Percentiles rank a stretch among this genome's conserved stretches.
These are phyloP conservation scores for Tiliacea aurago DNA, from an alignment of 2,888 invertebrate genomes.

Conservation along the genomic window DNA sequence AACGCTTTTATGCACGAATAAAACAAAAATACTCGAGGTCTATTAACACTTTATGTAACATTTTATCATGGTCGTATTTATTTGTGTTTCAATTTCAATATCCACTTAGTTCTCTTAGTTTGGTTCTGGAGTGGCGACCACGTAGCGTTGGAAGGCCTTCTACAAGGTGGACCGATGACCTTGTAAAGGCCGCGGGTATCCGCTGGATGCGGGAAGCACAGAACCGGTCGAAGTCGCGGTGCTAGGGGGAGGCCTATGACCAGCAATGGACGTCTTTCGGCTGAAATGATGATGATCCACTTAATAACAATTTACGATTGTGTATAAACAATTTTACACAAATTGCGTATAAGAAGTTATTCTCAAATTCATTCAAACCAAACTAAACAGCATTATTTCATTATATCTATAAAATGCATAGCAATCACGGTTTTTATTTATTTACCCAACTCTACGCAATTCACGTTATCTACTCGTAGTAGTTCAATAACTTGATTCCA, in stretches of 20 bases:
- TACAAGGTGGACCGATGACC: no score
- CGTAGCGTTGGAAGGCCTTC: no score
- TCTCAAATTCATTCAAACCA: slow-evolving; percentile 1
- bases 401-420: background rate
- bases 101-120: background rate
- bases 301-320: background rate
- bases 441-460: slow-evolving; percentile 27
- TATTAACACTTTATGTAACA: background rate
- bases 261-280: no score
- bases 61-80: background rate
- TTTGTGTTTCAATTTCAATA: slow-evolving; percentile 13
- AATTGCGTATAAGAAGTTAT: background rate
- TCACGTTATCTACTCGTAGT: slow-evolving; percentile 7
- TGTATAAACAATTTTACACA: background rate
- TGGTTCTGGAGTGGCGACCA: no score
- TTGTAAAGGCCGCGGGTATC: no score
- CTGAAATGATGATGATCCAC: background rate
- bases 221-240: no score
- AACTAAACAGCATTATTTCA: background rate
- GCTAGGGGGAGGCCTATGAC: no score
- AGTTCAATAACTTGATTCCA: slow-evolving; percentile 23
- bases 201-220: no score
- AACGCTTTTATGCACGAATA: background rate
- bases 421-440: background rate
- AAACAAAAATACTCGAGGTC: slow-evolving; percentile 7